phyloP scores from a whole-genome alignment of 1,140 invertebrate species.

The Aethina tumida region DNA sequence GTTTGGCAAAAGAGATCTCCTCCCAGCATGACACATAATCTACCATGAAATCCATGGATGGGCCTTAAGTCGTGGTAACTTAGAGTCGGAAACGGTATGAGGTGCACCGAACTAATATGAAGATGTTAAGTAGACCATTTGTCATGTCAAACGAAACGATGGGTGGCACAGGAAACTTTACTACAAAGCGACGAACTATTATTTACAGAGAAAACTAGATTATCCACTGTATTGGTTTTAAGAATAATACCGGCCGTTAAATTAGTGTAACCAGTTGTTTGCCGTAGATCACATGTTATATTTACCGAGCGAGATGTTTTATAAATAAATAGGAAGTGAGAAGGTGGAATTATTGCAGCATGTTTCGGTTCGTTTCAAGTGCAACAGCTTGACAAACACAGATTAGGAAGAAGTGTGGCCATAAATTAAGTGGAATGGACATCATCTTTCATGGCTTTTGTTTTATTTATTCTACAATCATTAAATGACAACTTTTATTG shows the following conservation, averaged over 20 bases:
- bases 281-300: conserved; percentile 13
- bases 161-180: conserved; percentile 27
- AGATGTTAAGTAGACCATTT: conserved; percentile 31
- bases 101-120: conserved; percentile 13
- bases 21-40: conserved; percentile 13
- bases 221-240: conserved; percentile 11
- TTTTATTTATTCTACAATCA: too few species aligned
- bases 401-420: too few species aligned
- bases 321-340: too few species aligned
- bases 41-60: conserved; percentile 14
- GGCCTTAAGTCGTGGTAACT: conserved; percentile 1
- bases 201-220: conserved; percentile 18
- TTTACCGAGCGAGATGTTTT: too few species aligned
- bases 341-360: too few species aligned
- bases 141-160: conserved; percentile 25
- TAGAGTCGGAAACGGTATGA: background rate
- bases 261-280: conserved; percentile 17
- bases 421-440: too few species aligned
- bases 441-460: too few species aligned
- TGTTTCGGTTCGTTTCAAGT: too few species aligned
- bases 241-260: conserved; percentile 6
- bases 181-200: conserved; percentile 19
- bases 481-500: too few species aligned
- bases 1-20: too few species aligned
- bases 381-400: too few species aligned